These are phyloP conservation scores for Embiotoca jacksoni DNA, from an alignment of 2,113 vertebrate species.

Conservation along the genomic window DNA sequence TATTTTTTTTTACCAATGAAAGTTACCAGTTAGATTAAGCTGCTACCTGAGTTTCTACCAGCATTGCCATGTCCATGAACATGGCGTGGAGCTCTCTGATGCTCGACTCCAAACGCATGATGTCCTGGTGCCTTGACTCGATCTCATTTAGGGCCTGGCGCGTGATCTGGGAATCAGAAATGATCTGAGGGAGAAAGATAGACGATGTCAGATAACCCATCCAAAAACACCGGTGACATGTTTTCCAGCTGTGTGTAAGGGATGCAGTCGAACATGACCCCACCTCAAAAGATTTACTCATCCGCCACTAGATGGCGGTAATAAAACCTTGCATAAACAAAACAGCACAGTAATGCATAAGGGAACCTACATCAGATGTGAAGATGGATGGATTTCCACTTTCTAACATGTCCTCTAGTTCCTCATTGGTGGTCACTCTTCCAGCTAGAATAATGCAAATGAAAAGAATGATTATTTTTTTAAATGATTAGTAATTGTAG, in stretches of 20 bases:
- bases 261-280: neutral
- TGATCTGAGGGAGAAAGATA: conserved; percentile 85
- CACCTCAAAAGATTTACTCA: neutral
- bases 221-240: neutral
- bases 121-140: conserved; percentile 95
- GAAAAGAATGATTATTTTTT: neutral
- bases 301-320: conserved; percentile 52
- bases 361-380: conserved; percentile 90
- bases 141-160: conserved; percentile 95
- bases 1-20: too few relatives aligned
- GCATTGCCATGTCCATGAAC: conserved; percentile 97
- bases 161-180: conserved; percentile 95
- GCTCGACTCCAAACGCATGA: conserved; percentile 94
- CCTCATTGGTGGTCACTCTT: conserved; percentile 90
- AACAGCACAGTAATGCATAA: neutral
- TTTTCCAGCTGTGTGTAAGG: neutral
- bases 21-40: too few relatives aligned
- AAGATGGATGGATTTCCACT: conserved; percentile 95
- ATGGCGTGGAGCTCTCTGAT: conserved; percentile 94
- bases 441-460: conserved; percentile 86
- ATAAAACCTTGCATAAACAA: neutral
- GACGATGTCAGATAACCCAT: neutral
- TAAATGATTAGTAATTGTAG: neutral
- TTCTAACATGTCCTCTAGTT: conserved; percentile 97
- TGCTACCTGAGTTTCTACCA: conserved; percentile 95